A percentile compares a stretch with the other conserved stretches of the same genome.
Evolutionary conservation across 2,113 vertebrate genomes (phyloP).

Genomic region (Choloepus hoffmanni): DNA sequence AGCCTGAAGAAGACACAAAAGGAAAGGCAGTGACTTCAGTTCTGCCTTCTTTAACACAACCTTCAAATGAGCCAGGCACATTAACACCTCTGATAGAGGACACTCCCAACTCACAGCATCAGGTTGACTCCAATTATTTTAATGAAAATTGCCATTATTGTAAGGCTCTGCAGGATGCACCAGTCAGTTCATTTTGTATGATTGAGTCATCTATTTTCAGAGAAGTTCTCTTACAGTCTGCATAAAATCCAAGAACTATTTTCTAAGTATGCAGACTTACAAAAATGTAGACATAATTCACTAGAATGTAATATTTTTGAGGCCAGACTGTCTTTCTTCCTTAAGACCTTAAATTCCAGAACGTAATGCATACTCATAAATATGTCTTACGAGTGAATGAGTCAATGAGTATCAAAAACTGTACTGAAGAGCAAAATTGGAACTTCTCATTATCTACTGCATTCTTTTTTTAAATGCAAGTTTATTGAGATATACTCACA

Average conservation of each 20-base stretch:
- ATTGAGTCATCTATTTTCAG: constrained; percentile 47
- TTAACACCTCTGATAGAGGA: background rate
- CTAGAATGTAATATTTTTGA: background rate
- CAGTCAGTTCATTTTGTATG: constrained; percentile 47
- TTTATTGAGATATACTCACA: too few species aligned
- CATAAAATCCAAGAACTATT: background rate
- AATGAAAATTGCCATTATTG: background rate
- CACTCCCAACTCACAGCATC: background rate
- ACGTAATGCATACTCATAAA: background rate
- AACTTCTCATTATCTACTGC: background rate
- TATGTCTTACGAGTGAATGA: background rate
- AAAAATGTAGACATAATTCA: background rate
- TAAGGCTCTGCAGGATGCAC: background rate
- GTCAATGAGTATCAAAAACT: background rate
- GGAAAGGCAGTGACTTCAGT: background rate
- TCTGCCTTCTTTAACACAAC: background rate
- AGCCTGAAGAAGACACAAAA: constrained; percentile 1
- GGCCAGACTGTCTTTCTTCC: background rate
- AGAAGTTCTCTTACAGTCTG: background rate
- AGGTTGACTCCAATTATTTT: background rate
- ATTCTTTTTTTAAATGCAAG: too few species aligned
- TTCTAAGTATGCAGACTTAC: constrained; percentile 24
- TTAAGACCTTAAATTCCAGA: background rate
- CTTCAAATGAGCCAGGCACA: background rate
- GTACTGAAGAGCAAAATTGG: background rate